Percentiles rank a stretch among this genome's conserved stretches.
phyloP scores from a whole-genome alignment of 2,888 invertebrate species.

The Rhynchonema sp. region DNA sequence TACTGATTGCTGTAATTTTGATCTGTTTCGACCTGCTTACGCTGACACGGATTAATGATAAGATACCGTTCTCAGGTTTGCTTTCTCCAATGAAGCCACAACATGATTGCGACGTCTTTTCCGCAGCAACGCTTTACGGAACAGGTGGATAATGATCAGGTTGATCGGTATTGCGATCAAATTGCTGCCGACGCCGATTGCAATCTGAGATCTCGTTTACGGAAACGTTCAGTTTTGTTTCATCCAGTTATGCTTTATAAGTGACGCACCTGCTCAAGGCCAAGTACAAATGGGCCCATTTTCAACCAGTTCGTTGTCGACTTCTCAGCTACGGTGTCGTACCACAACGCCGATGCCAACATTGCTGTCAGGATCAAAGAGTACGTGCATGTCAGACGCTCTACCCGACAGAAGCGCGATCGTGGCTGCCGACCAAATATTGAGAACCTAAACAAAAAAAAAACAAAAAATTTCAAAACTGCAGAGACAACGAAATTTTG shows the following conservation, averaged over 20 bases:
- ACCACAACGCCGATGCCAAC: conserved; percentile 39
- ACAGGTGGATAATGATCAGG: conserved; percentile 31
- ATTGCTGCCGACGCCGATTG: conserved; percentile 32
- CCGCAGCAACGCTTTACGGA: conserved; percentile 29
- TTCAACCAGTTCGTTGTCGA: conserved; percentile 22
- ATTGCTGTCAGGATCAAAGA: conserved; percentile 35
- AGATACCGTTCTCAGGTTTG: not conserved
- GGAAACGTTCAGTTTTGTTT: no score
- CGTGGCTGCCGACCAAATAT: conserved; percentile 35
- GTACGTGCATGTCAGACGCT: conserved; percentile 35
- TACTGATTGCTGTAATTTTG: no score
- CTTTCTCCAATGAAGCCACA: conserved; percentile 17
- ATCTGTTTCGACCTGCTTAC: no score
- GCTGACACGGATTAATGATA: no score
- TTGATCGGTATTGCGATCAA: conserved; percentile 33
- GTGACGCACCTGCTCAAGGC: conserved; percentile 30
- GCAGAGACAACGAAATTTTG: no score
- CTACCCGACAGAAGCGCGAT: conserved; percentile 34
- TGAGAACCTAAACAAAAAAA: conserved; percentile 30
- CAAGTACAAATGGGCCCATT: conserved; percentile 34
- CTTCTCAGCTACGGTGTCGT: conserved; percentile 21
- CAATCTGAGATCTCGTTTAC: no score
- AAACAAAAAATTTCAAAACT: no score
- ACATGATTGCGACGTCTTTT: conserved; percentile 24
- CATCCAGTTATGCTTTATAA: no score